Base-by-base conservation (phyloP, 2,113 vertebrate species). In the Prochilodus magdalenae region DNA sequence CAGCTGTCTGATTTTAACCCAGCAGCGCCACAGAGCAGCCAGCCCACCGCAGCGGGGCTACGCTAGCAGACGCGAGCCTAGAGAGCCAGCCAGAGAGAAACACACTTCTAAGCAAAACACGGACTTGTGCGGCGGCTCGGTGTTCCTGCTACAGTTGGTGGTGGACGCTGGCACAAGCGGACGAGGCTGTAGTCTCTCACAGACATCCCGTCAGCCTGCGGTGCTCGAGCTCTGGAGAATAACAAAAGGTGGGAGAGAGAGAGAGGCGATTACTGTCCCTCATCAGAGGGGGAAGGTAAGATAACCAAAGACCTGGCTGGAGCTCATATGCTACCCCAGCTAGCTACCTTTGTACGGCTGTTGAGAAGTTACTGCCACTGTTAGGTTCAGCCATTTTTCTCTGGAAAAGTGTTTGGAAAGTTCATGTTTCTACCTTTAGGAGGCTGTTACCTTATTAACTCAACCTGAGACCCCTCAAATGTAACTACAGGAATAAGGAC, bases 261-360 rank as follows among this genome's bases (percentile, higher is more conserved):
- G 78, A 22, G 33, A 36, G 77, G 75, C 57, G 16, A 30, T 36
- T 72, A 29, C 55, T 47, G 71, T 63, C 62, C 26, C 44, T 77
- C 53, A 60, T 44, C 14, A 57, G 47, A 26, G 27, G 65, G 57
- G 80, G 29, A 74, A 77, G 76, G 83, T 75, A 79, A 77, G 66
- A 80, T 15, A 20, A 57, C 26, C 8, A 36, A 55, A 51, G n/a
- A 59, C 79, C 44, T 44, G 57, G 8, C 44, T 44, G 57, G 8
- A 26, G n/a, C 57, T 26, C n/a, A 1, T 44, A 29, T 22, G 69
- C 53, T 36, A 16, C 29, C 70, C 40, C 26, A 51, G 57, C 51
- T 65, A 47, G 33, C 36, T 26, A 18, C 16, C 18, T 13, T n/a
- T 70, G 30, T 79, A 4, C 30, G 11, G 55, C 22, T 77, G 22